Base-by-base conservation (phyloP, 2,113 vertebrate genomes). In the Nothocercus nigrocapillus region DNA sequence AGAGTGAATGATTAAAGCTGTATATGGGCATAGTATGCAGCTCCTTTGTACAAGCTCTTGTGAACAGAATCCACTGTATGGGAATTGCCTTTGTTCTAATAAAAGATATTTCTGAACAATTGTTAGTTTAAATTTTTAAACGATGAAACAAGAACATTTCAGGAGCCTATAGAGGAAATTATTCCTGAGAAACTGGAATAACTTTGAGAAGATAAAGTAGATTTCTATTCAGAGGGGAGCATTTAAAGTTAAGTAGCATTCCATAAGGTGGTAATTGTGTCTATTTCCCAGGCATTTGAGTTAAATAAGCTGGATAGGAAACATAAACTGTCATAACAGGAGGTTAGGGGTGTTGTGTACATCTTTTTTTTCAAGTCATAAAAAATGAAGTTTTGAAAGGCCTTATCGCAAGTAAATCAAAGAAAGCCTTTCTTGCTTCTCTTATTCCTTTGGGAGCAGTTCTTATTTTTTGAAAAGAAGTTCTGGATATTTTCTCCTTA, bases 1-100 rank as follows among this genome's bases (percentile, higher is more conserved):
- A 97, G 97, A 98, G 97, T 97, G 97, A 98, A 97, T 97, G 98
- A 98, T 98, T 98, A 97, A 98, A 98, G 98, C 97, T 98, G 95
- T 98, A 98, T 98, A 98, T 97, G 97, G 98, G 96, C 98, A 98
- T 96, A 97, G 95, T 97, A 98, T 97, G 97, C 97, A 96, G 97
- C 94, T 97, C 96, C 97, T 97, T 98, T 98, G 89, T 97, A 98
- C 88, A 47, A 96, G 96, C 96, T 97, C 97, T 97, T 89, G 89
- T 96, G 94, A 98, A 97, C 96, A 97, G 95, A 94, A 83, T 95
- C 89, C 93, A 85, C 95, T 96, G 92, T 97, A 97, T 97, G 98
- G 98, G 97, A 98, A 97, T 96, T 97, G 96, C 97, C 96, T 98
- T 96, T 97, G 97, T 97, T 97, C 95, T 97, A 98, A 96, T 97